These are phyloP conservation scores for Penaeus chinensis DNA, from an alignment of 1,140 invertebrate species.

Conservation along the genomic window DNA sequence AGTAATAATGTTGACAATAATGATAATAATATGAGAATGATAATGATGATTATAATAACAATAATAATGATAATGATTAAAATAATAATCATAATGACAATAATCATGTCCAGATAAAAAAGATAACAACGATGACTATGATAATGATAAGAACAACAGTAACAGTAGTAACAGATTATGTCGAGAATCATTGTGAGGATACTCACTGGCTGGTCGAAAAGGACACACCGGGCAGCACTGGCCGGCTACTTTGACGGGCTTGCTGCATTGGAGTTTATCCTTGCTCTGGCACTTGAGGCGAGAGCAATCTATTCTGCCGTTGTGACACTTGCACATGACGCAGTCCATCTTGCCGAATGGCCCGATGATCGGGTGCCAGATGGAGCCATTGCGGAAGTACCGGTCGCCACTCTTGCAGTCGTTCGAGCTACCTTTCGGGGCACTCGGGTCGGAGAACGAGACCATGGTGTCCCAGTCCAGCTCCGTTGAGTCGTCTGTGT, in stretches of 20 bases:
- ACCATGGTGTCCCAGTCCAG: constrained; percentile 55
- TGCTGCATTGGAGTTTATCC: constrained; percentile 45
- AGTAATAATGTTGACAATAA: too few species aligned
- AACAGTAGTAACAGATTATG: too few species aligned
- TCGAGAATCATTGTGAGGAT: background rate
- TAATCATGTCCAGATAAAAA: too few species aligned
- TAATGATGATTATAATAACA: too few species aligned
- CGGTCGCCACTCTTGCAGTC: constrained; percentile 48
- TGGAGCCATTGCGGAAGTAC: constrained; percentile 65
- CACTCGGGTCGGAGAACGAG: constrained; percentile 40
- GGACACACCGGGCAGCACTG: constrained; percentile 55
- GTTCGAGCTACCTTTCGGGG: constrained; percentile 2
- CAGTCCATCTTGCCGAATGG: constrained; percentile 66
- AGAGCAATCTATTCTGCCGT: constrained; percentile 43
- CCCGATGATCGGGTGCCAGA: constrained; percentile 68
- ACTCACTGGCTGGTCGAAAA: constrained; percentile 18
- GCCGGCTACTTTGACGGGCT: constrained; percentile 49
- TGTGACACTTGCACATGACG: constrained; percentile 49
- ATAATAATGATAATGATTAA: too few species aligned
- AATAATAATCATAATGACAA: too few species aligned
- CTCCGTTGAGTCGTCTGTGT: constrained; percentile 44
- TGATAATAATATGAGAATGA: too few species aligned
- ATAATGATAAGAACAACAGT: too few species aligned
- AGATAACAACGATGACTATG: too few species aligned
- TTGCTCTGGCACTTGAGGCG: constrained; percentile 48